Base-by-base conservation (phyloP, 30 jellyfish, hydroid and myxozoan genomes). In the Turritopsis dohrnii region DNA sequence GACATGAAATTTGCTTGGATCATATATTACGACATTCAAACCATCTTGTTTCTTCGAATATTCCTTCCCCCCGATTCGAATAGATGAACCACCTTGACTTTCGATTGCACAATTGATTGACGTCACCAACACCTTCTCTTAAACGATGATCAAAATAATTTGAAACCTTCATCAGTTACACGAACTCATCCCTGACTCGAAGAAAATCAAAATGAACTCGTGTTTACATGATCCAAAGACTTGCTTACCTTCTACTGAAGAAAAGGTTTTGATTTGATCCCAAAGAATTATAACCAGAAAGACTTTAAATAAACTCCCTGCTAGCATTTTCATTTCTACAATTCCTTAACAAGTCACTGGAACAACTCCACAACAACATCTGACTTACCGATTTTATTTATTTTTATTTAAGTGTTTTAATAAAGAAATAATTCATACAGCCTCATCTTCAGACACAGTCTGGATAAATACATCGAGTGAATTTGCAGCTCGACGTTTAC, bases 31-130 rank as follows among this genome's bases (percentile, higher is more conserved):
- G 17, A 69, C 30, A 21, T 69, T 69, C 77, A 69, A 19, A 0
- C 77, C 77, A 69, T 69, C 77, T 23, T 27, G 16, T 27, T 69
- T 9, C 17, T 27, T 23, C 4, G 77, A 69, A 69, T 69, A 69
- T 27, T 69, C 77, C 19, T 69, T 69, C 8, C 77, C 77, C 19
- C 31, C 28, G 9, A 69, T 19, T 19, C 77, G 77, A 7, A 69
- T 69, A 0, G 77, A 69, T 23, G 77, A 69, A 21, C 31, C 77
- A 9, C 31, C 9, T n/a, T 69, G 28, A 1, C 31, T 69, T 69
- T 69, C 77, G 0, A 69, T 69, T 23, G 77, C 77, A 27, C 77
- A 69, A 69, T 69, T 69, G 1, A 69, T 27, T 69, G 77, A 69
- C 8, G 77, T 69, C 30, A 69, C 30, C 9, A 69, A 23, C 16